phyloP scores from a whole-genome alignment of 2,888 invertebrate genomes.

The Meganola albula region DNA sequence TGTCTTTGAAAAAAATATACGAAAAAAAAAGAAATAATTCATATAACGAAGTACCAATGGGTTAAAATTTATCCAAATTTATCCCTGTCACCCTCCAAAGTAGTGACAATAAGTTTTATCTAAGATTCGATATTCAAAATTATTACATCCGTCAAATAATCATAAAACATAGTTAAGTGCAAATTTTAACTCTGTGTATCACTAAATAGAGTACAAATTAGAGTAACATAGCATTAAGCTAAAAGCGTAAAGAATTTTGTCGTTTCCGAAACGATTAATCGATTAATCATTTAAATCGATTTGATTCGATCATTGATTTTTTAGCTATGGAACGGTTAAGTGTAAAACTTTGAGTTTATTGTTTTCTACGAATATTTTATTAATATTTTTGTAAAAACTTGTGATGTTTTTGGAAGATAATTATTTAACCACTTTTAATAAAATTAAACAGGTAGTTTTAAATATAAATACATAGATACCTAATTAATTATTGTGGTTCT shows the following conservation, averaged over 20 bases:
- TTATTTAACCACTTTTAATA: too few relatives aligned
- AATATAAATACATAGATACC: too few relatives aligned
- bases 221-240: constrained; percentile 20
- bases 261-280: constrained; percentile 40
- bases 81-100: too few relatives aligned
- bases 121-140: too few relatives aligned
- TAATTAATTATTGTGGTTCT: too few relatives aligned
- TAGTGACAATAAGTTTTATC: too few relatives aligned
- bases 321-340: constrained; percentile 34
- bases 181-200: constrained; percentile 21
- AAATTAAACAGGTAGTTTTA: too few relatives aligned
- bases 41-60: too few relatives aligned
- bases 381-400: not conserved
- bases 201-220: constrained; percentile 29
- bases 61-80: too few relatives aligned
- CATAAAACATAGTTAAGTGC: constrained; percentile 8
- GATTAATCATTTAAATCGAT: constrained; percentile 51
- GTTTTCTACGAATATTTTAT: constrained; percentile 7
- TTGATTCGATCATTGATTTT: constrained; percentile 50
- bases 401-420: not conserved
- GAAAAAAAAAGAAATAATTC: too few relatives aligned
- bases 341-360: constrained; percentile 17
- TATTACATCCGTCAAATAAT: constrained; percentile 17
- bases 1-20: too few relatives aligned
- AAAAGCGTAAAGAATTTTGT: constrained; percentile 32